Evolutionary conservation across 2,888 invertebrate genomes (phyloP).

Genomic region (Lissocephala sabroskyi): DNA sequence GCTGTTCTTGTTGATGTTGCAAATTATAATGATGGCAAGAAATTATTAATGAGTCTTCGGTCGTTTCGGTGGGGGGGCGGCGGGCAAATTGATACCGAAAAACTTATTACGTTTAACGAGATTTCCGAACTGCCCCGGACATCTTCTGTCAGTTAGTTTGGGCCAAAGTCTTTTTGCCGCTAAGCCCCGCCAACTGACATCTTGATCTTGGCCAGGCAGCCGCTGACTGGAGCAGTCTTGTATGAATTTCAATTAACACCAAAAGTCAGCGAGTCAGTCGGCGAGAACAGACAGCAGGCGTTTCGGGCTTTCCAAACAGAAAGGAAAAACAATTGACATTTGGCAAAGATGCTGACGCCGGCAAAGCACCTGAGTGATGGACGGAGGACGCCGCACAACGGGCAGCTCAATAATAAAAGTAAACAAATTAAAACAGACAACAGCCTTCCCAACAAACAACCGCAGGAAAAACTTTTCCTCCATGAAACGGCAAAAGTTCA

Average conservation of each 20-base stretch:
- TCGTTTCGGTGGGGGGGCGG: no score
- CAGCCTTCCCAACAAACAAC: conserved; percentile 35
- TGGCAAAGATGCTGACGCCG: conserved; percentile 16
- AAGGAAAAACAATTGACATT: conserved; percentile 26
- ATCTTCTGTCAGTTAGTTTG: conserved; percentile 6
- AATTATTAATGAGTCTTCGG: conserved; percentile 37
- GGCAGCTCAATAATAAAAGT: conserved; percentile 62
- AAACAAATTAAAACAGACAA: conserved; percentile 65
- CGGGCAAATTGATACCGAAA: no score
- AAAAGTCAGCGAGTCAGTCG: conserved; percentile 38
- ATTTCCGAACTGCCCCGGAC: no score
- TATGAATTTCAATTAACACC: conserved; percentile 57
- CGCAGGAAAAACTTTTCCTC: conserved; percentile 43
- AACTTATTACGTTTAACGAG: no score
- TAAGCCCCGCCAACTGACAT: conserved; percentile 26
- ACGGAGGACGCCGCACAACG: conserved; percentile 7
- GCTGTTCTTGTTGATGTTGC: conserved; percentile 23
- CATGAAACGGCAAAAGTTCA: conserved; percentile 56
- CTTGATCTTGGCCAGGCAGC: conserved; percentile 46
- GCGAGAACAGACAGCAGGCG: conserved; percentile 25
- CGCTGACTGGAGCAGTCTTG: no score
- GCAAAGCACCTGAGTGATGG: conserved; percentile 2
- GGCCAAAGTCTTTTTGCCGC: neutral
- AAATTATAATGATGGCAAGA: conserved; percentile 44
- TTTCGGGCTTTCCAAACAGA: no score